Percentiles rank a stretch among this genome's conserved stretches.
Conservation (phyloP, 2,113 vertebrate genomes). For the Burhinus bistriatus region DNA sequence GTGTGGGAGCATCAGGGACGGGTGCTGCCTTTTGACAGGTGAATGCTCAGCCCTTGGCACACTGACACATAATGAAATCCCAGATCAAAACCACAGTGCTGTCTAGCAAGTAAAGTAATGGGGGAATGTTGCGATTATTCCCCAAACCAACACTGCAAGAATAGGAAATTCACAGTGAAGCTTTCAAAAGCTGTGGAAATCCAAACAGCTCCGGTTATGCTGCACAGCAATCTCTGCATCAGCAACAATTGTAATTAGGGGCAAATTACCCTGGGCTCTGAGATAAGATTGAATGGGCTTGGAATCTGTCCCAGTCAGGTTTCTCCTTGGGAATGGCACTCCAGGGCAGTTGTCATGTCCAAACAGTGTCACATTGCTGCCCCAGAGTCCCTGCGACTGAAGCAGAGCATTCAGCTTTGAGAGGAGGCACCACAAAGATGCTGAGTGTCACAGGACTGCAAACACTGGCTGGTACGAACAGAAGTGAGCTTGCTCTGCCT, state of each 20-base stretch:
- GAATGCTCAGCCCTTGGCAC: neutral
- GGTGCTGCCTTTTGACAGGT: constrained; percentile 20
- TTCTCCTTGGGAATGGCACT: neutral
- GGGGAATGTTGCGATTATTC: neutral
- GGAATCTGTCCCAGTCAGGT: neutral
- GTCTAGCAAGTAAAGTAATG: neutral
- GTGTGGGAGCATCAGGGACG: neutral
- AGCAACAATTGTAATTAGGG: neutral
- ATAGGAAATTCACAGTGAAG: neutral
- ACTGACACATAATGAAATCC: accelerated
- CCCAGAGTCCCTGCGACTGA: neutral
- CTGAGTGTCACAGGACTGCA: neutral
- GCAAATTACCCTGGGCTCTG: neutral
- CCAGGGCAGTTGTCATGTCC: neutral
- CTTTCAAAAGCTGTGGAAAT: neutral
- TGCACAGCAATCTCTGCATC: neutral
- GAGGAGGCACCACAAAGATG: neutral
- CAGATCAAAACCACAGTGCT: neutral
- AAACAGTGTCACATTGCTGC: neutral
- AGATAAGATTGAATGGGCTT: neutral
- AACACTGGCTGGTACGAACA: neutral
- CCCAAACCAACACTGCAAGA: neutral
- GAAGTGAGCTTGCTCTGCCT: neutral
- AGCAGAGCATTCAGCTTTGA: neutral
- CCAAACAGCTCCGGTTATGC: neutral